Conservation (phyloP, 2,888 invertebrate species). For the Ephialtes manifestator region DNA sequence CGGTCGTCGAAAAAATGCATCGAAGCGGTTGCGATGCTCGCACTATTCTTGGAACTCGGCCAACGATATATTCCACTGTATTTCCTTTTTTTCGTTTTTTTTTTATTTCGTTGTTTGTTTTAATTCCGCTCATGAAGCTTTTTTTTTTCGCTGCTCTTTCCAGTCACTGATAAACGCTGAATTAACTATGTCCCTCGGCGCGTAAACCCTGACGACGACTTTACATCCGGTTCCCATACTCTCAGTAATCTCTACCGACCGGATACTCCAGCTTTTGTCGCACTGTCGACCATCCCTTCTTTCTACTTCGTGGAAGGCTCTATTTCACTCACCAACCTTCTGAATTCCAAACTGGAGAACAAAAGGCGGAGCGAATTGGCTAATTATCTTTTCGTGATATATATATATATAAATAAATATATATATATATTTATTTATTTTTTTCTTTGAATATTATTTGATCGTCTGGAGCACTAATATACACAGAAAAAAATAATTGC, state of each 20-base stretch:
- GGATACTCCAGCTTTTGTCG: slow-evolving; percentile 6
- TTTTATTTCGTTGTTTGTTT: slow-evolving; percentile 34
- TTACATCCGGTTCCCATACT: neutral
- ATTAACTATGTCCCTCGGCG: slow-evolving; percentile 20
- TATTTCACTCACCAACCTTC: neutral
- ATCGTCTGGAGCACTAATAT: neutral
- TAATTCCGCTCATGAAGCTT: slow-evolving; percentile 1
- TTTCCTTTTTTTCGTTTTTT: slow-evolving; percentile 19
- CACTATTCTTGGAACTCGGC: slow-evolving; percentile 54
- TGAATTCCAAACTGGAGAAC: neutral
- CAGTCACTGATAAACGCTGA: slow-evolving; percentile 17
- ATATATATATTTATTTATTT: too few species aligned
- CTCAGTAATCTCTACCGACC: neutral
- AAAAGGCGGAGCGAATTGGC: neutral
- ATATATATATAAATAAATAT: too few species aligned
- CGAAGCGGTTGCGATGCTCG: slow-evolving; percentile 48
- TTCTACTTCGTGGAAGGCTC: neutral
- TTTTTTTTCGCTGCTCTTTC: slow-evolving; percentile 29
- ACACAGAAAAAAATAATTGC: too few species aligned
- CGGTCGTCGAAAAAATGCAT: slow-evolving; percentile 54
- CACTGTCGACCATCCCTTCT: neutral
- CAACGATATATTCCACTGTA: slow-evolving; percentile 34
- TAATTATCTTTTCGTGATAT: neutral
- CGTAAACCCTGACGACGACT: slow-evolving; percentile 20
- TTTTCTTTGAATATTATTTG: neutral